phyloP scores from a whole-genome alignment of 37 sponge, comb jelly and placozoan species.

The Axinella damicornis region DNA sequence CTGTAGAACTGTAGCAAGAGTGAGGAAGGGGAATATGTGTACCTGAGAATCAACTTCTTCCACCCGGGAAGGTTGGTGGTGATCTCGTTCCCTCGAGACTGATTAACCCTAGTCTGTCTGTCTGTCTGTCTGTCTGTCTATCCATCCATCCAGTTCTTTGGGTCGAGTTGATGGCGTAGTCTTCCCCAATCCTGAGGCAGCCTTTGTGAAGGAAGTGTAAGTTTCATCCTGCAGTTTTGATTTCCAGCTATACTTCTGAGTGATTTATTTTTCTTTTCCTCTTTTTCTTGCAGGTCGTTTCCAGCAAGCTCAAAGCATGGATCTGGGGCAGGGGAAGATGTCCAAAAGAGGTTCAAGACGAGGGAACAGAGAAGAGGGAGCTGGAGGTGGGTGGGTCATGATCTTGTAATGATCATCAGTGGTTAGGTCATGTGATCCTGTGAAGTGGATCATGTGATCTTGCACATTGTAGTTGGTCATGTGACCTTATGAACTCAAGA shows the following conservation, averaged over 20 bases:
- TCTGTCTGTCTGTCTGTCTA: no score
- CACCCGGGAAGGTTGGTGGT: slow-evolving; percentile 80
- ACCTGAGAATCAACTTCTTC: slow-evolving; percentile 95
- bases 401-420: no score
- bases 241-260: background rate
- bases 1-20: slow-evolving; percentile 95
- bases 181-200: slow-evolving; percentile 90
- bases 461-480: no score
- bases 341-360: slow-evolving; percentile 94
- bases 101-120: no score
- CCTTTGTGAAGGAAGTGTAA: slow-evolving; percentile 95
- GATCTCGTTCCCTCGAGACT: background rate
- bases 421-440: no score
- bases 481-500: no score
- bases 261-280: background rate
- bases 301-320: slow-evolving; percentile 44
- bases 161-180: slow-evolving; percentile 78
- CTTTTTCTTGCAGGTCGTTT: slow-evolving; percentile 40
- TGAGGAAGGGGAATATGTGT: slow-evolving; percentile 95
- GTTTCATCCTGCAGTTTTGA: slow-evolving; percentile 7
- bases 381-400: slow-evolving; percentile 81
- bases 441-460: no score
- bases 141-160: slow-evolving; percentile 52
- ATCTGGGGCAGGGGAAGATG: slow-evolving; percentile 70
- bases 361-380: slow-evolving; percentile 93